A percentile compares a stretch with the other conserved stretches of the same genome.
These are phyloP conservation scores for Drosophila tristis DNA, from an alignment of 1,140 invertebrate species.

Conservation along the genomic window DNA sequence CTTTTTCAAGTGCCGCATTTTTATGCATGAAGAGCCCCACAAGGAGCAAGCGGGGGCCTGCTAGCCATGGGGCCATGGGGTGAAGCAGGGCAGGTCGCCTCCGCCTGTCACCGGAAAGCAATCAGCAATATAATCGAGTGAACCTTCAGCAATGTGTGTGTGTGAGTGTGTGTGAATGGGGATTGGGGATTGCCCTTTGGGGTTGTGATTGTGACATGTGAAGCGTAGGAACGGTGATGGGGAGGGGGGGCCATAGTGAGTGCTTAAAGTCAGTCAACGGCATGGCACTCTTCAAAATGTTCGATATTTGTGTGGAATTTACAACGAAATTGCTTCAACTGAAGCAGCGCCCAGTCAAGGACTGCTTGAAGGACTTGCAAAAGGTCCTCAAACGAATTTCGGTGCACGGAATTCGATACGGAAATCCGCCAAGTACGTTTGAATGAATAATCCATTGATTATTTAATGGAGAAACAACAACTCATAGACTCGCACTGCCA, in stretches of 20 bases:
- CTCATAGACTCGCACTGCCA: background rate
- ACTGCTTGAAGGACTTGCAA: background rate
- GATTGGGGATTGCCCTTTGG: constrained; percentile 43
- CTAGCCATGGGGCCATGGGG: background rate
- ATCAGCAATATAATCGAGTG: constrained; percentile 80
- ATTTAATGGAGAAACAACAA: constrained; percentile 4
- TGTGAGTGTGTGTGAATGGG: constrained; percentile 1
- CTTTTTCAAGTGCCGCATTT: constrained; percentile 65
- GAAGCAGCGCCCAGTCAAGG: background rate
- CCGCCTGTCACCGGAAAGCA: constrained; percentile 75
- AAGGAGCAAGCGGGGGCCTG: constrained; percentile 19
- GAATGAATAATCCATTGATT: constrained; percentile 5
- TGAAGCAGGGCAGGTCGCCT: background rate
- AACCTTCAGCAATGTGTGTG: constrained; percentile 40
- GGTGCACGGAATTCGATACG: background rate
- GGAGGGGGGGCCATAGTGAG: constrained; percentile 12
- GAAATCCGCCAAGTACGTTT: constrained; percentile 5
- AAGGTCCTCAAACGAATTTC: background rate
- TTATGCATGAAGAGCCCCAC: constrained; percentile 65
- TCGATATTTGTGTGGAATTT: constrained; percentile 13
- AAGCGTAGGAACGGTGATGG: constrained; percentile 6
- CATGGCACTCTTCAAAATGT: constrained; percentile 1
- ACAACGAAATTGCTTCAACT: constrained; percentile 11
- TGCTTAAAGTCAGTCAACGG: constrained; percentile 40
- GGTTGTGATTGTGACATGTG: constrained; percentile 62